Evolutionary conservation across 2,888 invertebrate genomes (phyloP), one percentile per base, ranked within the genome.

Genomic region (Plemyria rubiginata): DNA sequence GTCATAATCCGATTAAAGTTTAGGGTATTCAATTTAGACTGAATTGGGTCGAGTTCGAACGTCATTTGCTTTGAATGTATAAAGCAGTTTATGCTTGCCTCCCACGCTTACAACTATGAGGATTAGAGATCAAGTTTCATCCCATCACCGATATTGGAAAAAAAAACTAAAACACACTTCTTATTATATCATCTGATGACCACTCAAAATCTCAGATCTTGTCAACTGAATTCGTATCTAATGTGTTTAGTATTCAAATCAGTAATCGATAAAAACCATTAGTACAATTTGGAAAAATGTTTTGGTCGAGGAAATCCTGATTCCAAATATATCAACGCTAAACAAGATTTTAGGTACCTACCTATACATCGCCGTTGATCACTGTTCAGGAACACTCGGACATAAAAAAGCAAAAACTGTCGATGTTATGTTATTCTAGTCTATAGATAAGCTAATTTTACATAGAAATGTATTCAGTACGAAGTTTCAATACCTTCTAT

Each of bases 1-100:
- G 72, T 54, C 67, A 12, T 85, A 86, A 87, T 78, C 85, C 74
- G 86, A 86, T 86, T 84, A 85, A 76, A 75, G 60, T 74, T 74
- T 71, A 61, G 72, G 69, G 66, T 67, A 29, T 63, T 65, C 61
- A 66, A 56, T 60, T 56, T 32, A 29, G 58, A 46, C 29, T 51
- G 36, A 38, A 68, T 64, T 60, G 58, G 48, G 49, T 46, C 54
- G 22, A 41, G 41, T 53, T 48, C 48, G 15, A 56, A 54, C 29
- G 50, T 49, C 41, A 53, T 45, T n/a, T 50, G 54, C 15, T 54
- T 54, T 32, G 13, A 48, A 41, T 28, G 50, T 16, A 22, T 32
- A 41, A 22, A 16, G 6, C 12, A 38, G 36, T 13, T 53, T 49
- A 54, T 66, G 56, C 57, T 51, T 50, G 38, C 38, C 45, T 54